Evolutionary conservation across 2,113 vertebrate species (phyloP).

Genomic region (Mesembrinibis cayennensis): DNA sequence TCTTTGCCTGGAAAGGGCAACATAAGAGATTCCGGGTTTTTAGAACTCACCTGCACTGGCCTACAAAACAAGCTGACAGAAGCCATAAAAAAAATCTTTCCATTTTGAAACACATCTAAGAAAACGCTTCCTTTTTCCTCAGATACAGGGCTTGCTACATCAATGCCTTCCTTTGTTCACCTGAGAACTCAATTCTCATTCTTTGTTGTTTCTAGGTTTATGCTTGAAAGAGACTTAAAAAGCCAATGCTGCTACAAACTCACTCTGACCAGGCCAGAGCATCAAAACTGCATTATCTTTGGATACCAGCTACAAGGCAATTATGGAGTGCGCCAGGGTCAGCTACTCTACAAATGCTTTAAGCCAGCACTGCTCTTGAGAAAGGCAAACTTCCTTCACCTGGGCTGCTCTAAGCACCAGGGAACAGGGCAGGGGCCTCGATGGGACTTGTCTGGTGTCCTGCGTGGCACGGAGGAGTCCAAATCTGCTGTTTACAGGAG

Average conservation of each 20-base stretch:
- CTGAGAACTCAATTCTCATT: neutral
- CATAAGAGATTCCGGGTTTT: neutral
- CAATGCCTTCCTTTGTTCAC: neutral
- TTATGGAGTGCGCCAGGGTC: neutral
- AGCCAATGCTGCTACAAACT: neutral
- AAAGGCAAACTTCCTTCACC: neutral
- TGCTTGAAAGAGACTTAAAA: neutral
- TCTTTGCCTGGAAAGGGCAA: neutral
- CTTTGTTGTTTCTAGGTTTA: neutral
- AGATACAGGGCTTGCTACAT: neutral
- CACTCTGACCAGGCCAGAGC: neutral
- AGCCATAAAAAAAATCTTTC: neutral
- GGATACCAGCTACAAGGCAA: neutral
- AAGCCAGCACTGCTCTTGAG: neutral
- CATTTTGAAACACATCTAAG: neutral
- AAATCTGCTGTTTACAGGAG: neutral
- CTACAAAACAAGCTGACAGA: neutral
- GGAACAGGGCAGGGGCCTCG: neutral
- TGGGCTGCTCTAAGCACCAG: neutral
- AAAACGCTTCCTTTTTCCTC: neutral
- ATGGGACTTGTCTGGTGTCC: neutral
- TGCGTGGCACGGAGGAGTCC: neutral
- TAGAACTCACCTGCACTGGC: neutral
- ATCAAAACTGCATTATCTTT: neutral
- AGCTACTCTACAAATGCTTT: neutral